Percentiles rank a stretch among this genome's conserved stretches.
Evolutionary conservation across 2,797 vertebrate genomes (phyloP).

Genomic region (Leuciscus waleckii): DNA sequence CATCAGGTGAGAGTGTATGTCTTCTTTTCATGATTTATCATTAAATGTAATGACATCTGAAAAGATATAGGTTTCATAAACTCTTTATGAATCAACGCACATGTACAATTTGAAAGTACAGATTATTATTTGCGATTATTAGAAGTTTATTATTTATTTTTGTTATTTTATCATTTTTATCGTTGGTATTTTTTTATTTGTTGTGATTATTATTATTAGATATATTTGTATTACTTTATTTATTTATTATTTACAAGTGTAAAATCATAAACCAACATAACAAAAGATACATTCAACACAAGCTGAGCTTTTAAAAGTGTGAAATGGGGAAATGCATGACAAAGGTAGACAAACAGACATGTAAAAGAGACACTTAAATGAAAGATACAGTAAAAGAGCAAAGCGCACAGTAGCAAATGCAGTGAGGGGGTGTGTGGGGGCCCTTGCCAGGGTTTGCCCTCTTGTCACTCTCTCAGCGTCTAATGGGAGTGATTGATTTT

Average conservation of each 20-base stretch:
- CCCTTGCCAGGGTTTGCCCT: slow-evolving; percentile 60
- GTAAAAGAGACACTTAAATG: slow-evolving; percentile 40
- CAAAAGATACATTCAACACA: slow-evolving; percentile 54
- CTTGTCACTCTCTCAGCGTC: slow-evolving; percentile 70
- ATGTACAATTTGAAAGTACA: neutral
- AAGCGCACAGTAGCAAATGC: slow-evolving; percentile 32
- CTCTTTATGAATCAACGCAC: slow-evolving; percentile 33
- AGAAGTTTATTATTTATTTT: neutral
- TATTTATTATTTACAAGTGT: neutral
- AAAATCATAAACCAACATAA: slow-evolving; percentile 33
- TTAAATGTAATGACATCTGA: slow-evolving; percentile 42
- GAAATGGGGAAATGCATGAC: slow-evolving; percentile 2
- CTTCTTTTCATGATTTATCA: slow-evolving; percentile 34
- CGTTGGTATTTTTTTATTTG: neutral
- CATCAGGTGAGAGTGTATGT: slow-evolving; percentile 39
- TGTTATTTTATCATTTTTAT: neutral
- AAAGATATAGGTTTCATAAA: slow-evolving; percentile 44
- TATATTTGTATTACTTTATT: neutral
- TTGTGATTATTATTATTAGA: neutral
- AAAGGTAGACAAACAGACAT: slow-evolving; percentile 56
- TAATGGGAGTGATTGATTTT: slow-evolving; percentile 81
- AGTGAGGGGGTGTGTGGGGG: slow-evolving; percentile 44
- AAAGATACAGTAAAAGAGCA: slow-evolving; percentile 46
- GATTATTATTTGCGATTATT: neutral
- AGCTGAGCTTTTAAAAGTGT: slow-evolving; percentile 1